Evolutionary conservation across 2,888 invertebrate species (phyloP), one percentile per base, ranked within the genome.

Genomic region (Drosophila mimetica): DNA sequence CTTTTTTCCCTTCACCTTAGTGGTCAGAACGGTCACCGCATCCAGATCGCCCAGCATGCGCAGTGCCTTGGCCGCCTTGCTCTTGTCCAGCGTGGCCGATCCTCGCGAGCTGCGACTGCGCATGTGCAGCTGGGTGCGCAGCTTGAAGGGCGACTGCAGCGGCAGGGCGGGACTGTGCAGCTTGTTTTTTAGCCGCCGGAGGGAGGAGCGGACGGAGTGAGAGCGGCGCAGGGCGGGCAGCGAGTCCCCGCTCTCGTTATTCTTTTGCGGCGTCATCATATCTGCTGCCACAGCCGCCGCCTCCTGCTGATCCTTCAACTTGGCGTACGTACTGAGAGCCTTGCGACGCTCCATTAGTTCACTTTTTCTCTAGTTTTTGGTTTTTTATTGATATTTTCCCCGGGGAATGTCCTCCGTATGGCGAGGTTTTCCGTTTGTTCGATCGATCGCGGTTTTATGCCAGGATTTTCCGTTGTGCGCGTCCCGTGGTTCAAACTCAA

Each of bases 171-270:
- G 86, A 65, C 89, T 89, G 16, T 91, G 83, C 48, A 91, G 78
- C 79, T 93, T 93, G 92, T 94, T 93, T 90, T 94, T 94, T 66
- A 95, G 94, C 89, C 94, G 91, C 76, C 95, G 93, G 77, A 95
- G 92, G 77, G 95, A 95, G 77, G 95, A 94, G 83, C 95, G 93
- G 89, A 95, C 95, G 75, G 95, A 95, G 90, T 94, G 93, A 76
- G 95, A 93, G 77, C 95, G 93, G 76, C 94, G 94, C 80, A 93
- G 66, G 4, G 76, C 64, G 25, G 87, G 87, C 57, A 80, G 34
- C 0, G 71, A 67, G 50, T 83, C 66, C 2, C 18, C 75, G 42
- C 48, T 50, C 20, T 55, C 72, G 32, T 30, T 20, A 13, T 58
- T 54, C 50, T 48, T 41, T 8, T 48, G 48, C 30, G 66, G 70